Conservation (phyloP, 2,113 vertebrate genomes). For the Sylvilagus bachmani region DNA sequence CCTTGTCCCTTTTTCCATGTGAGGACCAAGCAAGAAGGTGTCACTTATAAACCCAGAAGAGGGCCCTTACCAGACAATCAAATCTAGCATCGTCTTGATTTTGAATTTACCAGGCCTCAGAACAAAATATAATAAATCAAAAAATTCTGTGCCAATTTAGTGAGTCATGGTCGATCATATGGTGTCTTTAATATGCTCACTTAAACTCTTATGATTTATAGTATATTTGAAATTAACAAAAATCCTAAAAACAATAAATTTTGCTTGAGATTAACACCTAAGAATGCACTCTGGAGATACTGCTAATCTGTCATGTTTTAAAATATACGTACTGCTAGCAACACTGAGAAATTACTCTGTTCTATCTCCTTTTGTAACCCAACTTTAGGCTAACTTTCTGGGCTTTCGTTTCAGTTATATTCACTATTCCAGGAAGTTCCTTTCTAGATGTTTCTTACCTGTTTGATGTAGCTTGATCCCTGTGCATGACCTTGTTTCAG, state of each 20-base stretch:
- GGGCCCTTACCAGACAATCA: accelerated
- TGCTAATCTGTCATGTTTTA: background rate
- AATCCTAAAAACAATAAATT: background rate
- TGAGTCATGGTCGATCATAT: background rate
- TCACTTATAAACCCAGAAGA: background rate
- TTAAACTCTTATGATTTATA: background rate
- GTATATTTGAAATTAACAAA: background rate
- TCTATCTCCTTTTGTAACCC: conserved; percentile 44
- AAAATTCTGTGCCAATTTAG: background rate
- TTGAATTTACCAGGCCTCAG: background rate
- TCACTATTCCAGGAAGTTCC: conserved; percentile 72
- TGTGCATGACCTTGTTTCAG: conserved; percentile 78
- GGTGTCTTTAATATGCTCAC: background rate
- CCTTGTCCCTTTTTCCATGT: background rate
- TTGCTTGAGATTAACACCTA: background rate
- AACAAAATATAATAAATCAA: background rate
- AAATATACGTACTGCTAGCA: background rate
- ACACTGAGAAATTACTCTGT: background rate
- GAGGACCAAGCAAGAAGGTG: background rate
- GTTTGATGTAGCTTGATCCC: conserved; percentile 73
- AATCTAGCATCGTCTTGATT: background rate
- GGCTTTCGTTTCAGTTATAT: conserved; percentile 64
- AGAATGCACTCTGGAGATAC: background rate
- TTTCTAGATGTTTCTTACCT: conserved; percentile 69
- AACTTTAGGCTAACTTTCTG: conserved; percentile 64